Evolutionary conservation across 2,888 invertebrate genomes (phyloP).

Genomic region (Caenorhabditis afra): DNA sequence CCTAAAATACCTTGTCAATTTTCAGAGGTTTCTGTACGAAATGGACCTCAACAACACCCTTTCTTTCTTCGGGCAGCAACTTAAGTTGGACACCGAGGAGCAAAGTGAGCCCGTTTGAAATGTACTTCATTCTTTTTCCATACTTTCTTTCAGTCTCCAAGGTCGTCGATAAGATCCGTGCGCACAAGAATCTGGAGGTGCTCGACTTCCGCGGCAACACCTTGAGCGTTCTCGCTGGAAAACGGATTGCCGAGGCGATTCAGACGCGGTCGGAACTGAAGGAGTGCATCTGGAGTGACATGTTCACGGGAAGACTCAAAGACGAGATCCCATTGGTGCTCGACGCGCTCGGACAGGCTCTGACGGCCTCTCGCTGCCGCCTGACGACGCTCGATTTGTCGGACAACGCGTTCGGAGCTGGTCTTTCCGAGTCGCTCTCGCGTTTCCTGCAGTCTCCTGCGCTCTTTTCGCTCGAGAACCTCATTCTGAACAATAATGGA

Average conservation of each 20-base stretch:
- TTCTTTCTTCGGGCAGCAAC: conserved; percentile 32
- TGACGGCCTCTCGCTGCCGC: conserved; percentile 88
- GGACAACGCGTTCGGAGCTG: conserved; percentile 98
- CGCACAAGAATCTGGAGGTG: conserved; percentile 46
- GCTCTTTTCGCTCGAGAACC: conserved; percentile 33
- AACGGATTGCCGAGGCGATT: conserved; percentile 67
- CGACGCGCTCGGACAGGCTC: conserved; percentile 88
- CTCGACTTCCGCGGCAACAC: conserved; percentile 77
- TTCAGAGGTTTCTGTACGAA: conserved; percentile 35
- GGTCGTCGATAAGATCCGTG: conserved; percentile 62
- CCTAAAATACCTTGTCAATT: neutral
- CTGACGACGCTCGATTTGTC: conserved; percentile 92
- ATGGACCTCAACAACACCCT: conserved; percentile 29
- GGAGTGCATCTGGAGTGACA: conserved; percentile 93
- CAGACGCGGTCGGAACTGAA: conserved; percentile 71
- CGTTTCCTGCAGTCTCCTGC: conserved; percentile 32
- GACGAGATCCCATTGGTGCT: conserved; percentile 94
- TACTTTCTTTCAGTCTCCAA: conserved; percentile 65
- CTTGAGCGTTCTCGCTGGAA: conserved; percentile 70
- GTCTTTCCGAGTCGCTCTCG: conserved; percentile 91
- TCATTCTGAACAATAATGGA: conserved; percentile 91
- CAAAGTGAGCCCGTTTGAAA: conserved; percentile 16
- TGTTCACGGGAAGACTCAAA: conserved; percentile 96
- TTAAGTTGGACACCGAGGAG: conserved; percentile 35
- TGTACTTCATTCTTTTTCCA: too few species aligned